These are phyloP conservation scores for Lampris incognitus DNA, from an alignment of 2,113 vertebrate genomes.

Conservation along the genomic window DNA sequence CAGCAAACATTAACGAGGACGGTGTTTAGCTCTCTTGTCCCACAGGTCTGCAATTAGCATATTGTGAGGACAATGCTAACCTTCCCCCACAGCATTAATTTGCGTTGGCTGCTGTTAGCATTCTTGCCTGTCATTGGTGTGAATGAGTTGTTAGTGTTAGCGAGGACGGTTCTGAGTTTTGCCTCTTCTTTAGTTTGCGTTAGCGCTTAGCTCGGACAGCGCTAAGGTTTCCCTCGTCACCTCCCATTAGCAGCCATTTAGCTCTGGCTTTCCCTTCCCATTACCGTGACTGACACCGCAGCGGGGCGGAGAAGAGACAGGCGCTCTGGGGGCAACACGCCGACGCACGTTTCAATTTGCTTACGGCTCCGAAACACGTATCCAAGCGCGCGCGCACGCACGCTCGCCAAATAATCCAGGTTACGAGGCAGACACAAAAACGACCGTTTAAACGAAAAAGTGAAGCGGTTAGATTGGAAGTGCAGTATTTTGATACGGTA, in stretches of 20 bases:
- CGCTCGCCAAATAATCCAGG: conserved; percentile 13
- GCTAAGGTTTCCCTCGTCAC: conserved; percentile 70
- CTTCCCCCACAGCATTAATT: no score
- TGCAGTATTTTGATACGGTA: no score
- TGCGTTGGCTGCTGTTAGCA: no score
- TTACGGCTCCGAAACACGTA: conserved; percentile 10
- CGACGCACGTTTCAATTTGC: conserved; percentile 40
- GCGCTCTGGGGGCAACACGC: conserved; percentile 35
- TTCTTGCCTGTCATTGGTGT: conserved; percentile 29
- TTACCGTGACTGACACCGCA: conserved; percentile 72
- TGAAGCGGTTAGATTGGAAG: background rate
- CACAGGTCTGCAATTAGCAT: no score
- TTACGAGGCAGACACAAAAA: background rate
- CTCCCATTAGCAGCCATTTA: conserved; percentile 73
- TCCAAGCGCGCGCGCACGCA: background rate
- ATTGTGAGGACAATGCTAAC: no score
- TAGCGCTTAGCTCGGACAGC: conserved; percentile 52
- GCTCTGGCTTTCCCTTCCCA: conserved; percentile 63
- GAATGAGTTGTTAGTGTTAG: conserved; percentile 51
- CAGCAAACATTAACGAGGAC: background rate
- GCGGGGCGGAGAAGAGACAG: conserved; percentile 43
- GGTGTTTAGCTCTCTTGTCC: conserved; percentile 11
- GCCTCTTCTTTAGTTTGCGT: conserved; percentile 52
- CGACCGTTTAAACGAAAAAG: background rate
- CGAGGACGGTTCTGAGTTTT: conserved; percentile 5